Evolutionary conservation across 2,797 vertebrate species (phyloP), one percentile per base, ranked within the genome.

Genomic region (Bufotes viridis): DNA sequence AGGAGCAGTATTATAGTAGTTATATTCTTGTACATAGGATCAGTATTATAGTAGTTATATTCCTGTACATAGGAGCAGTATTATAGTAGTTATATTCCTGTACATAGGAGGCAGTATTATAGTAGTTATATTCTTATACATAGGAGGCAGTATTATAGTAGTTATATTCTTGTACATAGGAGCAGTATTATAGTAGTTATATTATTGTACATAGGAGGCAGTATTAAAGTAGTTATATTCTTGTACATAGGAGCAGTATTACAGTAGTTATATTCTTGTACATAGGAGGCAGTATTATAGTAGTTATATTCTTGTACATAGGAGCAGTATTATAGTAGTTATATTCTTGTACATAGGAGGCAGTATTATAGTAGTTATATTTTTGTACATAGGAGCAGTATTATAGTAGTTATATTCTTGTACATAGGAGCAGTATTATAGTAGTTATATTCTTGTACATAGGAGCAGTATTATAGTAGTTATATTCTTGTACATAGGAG

Each of bases 21-120:
- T 69, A 69, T 69, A 69, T 69, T 69, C 65, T 69, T 69, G 24
- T 69, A 69, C 18, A 29, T 69, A 69, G 65, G 24, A 29, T 11
- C 24, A 69, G 65, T 69, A 29, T 69, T 69, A 69, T 69, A 69
- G 65, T 69, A 69, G 65, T 69, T 69, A 69, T 69, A 69, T 69
- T 69, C 65, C 7, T 69, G 65, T 26, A 69, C 18, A 29, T 69
- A 26, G 65, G 65, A 7, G 61, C 61, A 63, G 61, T 63, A 63
- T 63, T 63, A 63, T 63, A 63, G 61, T n/a, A 63, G 61, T n/a
- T 63, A n/a, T 63, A 63, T 63, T 63, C 20, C n/a, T 63, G 61
- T 63, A 63, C 20, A 63, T 63, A 63, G 61, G 61, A 1, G 61
- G 61, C 61, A 63, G 61, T 63, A 63, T 63, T 63, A 63, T 63